Percentiles rank a stretch among this genome's conserved stretches.
Conservation (phyloP, 2,113 vertebrate genomes). For the Platycercus adscitus region DNA sequence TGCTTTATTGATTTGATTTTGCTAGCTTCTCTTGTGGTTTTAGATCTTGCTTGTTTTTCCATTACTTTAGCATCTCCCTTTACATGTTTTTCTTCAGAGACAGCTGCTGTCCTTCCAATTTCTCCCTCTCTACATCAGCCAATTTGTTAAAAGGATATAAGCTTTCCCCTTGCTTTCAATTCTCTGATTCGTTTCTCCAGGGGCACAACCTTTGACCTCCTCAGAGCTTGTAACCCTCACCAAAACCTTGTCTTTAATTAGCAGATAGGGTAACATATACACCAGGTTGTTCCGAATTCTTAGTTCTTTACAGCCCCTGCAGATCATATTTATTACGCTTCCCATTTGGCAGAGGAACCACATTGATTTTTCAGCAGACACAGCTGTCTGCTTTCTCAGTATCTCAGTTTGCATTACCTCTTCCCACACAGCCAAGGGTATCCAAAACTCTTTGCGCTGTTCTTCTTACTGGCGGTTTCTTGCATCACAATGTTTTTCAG, state of each 20-base stretch:
- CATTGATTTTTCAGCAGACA: slow-evolving; percentile 22
- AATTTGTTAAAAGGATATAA: not conserved
- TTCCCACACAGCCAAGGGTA: not conserved
- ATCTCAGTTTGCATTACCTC: not conserved
- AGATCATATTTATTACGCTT: not conserved
- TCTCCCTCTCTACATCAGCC: not conserved
- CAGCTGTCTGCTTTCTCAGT: not conserved
- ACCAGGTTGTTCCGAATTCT: not conserved
- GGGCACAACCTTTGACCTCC: not conserved
- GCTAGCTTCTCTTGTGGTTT: not conserved
- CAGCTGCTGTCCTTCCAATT: not conserved
- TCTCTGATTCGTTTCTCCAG: not conserved
- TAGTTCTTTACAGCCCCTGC: not conserved
- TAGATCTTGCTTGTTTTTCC: not conserved
- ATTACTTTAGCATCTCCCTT: not conserved
- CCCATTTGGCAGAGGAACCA: not conserved
- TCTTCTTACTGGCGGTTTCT: not conserved
- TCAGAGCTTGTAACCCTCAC: not conserved
- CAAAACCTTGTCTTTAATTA: not conserved
- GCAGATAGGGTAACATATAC: not conserved
- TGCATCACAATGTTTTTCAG: not conserved
- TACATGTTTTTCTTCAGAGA: not conserved
- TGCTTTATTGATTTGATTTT: slow-evolving; percentile 12
- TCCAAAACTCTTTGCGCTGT: not conserved
- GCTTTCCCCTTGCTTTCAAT: not conserved